Percentiles rank a stretch among this genome's conserved stretches.
phyloP scores from a whole-genome alignment of 2,113 vertebrate genomes.

The Boulengerochromis microlepis region DNA sequence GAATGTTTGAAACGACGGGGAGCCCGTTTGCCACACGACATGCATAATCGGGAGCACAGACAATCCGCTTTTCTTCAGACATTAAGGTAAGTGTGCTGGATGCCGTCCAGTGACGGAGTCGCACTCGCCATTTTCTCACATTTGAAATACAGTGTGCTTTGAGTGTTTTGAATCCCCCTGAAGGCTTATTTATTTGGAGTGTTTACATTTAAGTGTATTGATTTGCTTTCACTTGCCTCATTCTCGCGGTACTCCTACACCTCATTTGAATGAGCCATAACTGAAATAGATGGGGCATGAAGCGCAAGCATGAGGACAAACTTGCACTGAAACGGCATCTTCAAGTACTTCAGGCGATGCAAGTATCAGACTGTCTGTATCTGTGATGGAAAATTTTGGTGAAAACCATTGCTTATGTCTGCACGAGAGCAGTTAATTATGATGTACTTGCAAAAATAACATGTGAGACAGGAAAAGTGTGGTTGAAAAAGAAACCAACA shows the following conservation, averaged over 20 bases:
- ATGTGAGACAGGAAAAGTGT: neutral
- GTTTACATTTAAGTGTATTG: conserved; percentile 37
- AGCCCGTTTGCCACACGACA: neutral
- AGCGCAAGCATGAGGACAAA: neutral
- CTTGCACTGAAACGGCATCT: neutral
- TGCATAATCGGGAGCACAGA: neutral
- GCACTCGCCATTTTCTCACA: neutral
- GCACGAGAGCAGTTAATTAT: neutral
- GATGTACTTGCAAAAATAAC: neutral
- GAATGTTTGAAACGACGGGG: neutral
- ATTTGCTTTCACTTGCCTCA: conserved; percentile 8
- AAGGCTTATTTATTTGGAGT: conserved; percentile 6
- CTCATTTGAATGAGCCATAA: conserved; percentile 21
- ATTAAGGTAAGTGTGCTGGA: neutral
- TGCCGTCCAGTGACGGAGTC: neutral
- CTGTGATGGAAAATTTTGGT: neutral
- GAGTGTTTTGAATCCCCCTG: neutral
- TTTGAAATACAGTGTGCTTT: neutral
- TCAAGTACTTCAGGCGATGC: neutral
- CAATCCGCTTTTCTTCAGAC: neutral
- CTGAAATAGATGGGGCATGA: conserved; percentile 4
- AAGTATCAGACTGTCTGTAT: neutral
- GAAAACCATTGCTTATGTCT: accelerated
- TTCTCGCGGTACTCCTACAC: neutral
- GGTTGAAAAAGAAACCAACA: neutral